Evolutionary conservation across 2,113 vertebrate species (phyloP).

Genomic region (Astatotilapia flaviijosephi): DNA sequence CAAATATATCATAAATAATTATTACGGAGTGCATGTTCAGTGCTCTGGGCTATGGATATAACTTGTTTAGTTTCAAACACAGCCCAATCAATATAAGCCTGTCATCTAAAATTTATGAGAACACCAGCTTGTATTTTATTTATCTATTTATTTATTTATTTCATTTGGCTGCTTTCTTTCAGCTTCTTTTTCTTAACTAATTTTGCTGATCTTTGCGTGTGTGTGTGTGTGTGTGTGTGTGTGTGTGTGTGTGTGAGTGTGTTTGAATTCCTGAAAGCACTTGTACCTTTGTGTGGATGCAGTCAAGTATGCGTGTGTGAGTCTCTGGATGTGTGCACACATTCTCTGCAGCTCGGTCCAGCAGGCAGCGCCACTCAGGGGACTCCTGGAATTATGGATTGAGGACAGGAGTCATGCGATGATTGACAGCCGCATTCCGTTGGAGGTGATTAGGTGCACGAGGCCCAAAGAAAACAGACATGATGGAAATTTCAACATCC

Average conservation of each 20-base stretch:
- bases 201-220: not conserved
- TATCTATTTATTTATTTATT: conserved; percentile 60
- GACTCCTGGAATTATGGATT: conserved; percentile 68
- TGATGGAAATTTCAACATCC: conserved; percentile 71
- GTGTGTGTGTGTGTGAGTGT: not conserved
- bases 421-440: conserved; percentile 67
- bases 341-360: conserved; percentile 11
- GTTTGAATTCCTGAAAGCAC: not conserved
- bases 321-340: not conserved
- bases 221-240: not conserved
- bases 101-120: conserved; percentile 77
- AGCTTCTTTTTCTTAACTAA: conserved; percentile 33
- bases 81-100: conserved; percentile 69
- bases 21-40: conserved; percentile 61
- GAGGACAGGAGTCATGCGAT: conserved; percentile 62
- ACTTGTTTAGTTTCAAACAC: conserved; percentile 76
- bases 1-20: conserved; percentile 76
- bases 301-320: not conserved
- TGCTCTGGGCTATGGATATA: conserved; percentile 72
- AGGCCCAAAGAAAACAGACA: conserved; percentile 69
- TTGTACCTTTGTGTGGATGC: not conserved
- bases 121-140: conserved; percentile 67
- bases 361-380: conserved; percentile 36
- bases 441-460: conserved; percentile 68
- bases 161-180: conserved; percentile 21